phyloP scores from a whole-genome alignment of 2,113 vertebrate species.

The Onychostruthus taczanowskii region DNA sequence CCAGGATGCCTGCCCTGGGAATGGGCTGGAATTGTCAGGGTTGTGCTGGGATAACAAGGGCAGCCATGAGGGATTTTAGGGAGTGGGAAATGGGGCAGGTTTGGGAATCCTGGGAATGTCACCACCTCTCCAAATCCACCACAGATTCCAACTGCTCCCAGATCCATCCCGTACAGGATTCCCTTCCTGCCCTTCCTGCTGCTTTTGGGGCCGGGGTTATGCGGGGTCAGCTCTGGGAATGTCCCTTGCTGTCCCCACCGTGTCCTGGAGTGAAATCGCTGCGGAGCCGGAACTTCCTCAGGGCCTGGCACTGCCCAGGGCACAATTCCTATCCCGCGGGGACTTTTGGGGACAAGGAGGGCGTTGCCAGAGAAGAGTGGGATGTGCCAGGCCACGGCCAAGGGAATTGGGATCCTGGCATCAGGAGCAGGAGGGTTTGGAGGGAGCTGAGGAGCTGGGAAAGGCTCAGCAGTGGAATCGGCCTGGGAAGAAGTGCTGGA shows the following conservation, averaged over 20 bases:
- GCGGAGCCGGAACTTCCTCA: rapidly evolving
- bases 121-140: not conserved
- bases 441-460: not conserved
- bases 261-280: not conserved
- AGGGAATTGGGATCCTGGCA: rapidly evolving
- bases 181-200: not conserved
- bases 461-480: not conserved
- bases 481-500: not conserved
- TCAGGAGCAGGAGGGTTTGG: not conserved
- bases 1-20: not conserved
- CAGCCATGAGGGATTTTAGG: not conserved
- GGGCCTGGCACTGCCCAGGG: not conserved
- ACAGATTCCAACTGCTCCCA: rapidly evolving
- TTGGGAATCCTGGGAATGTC: not conserved
- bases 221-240: rapidly evolving
- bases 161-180: rapidly evolving
- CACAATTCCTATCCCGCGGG: not conserved
- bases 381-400: not conserved
- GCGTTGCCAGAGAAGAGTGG: not conserved
- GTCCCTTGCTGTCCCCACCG: not conserved
- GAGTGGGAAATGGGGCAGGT: not conserved
- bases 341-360: not conserved
- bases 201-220: rapidly evolving
- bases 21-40: not conserved
- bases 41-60: not conserved